These are phyloP conservation scores for Rhinoptilus africanus DNA, from an alignment of 2,113 vertebrate species.

Conservation along the genomic window DNA sequence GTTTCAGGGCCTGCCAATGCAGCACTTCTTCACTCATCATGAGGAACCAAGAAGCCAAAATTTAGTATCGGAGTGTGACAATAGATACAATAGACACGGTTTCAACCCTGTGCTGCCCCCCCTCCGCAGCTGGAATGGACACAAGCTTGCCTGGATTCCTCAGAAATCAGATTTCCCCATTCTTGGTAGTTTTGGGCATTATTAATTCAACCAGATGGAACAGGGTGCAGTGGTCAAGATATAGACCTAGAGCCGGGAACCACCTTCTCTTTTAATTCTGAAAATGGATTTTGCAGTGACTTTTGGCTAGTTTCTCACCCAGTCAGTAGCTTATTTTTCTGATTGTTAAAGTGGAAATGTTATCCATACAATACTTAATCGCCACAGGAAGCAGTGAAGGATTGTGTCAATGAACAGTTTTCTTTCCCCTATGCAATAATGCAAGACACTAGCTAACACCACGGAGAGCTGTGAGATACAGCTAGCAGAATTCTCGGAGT, in stretches of 20 bases:
- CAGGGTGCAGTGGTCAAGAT: background rate
- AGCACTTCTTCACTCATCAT: constrained; percentile 72
- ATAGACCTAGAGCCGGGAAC: background rate
- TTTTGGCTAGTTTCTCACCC: background rate
- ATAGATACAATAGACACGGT: constrained; percentile 61
- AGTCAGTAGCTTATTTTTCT: background rate
- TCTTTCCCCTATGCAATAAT: background rate
- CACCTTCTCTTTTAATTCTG: background rate
- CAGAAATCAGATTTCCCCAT: constrained; percentile 74
- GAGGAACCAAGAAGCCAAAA: constrained; percentile 47
- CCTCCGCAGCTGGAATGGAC: constrained; percentile 48
- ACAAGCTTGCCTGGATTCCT: constrained; percentile 71
- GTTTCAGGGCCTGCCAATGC: constrained; percentile 77
- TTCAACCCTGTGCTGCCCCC: constrained; percentile 58
- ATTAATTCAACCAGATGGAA: background rate
- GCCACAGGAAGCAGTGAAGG: background rate
- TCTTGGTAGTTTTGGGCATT: constrained; percentile 50
- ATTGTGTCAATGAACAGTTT: background rate
- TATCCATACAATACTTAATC: background rate
- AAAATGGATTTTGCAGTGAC: background rate
- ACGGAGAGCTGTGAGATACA: background rate
- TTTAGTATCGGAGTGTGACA: constrained; percentile 75
- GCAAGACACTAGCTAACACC: background rate
- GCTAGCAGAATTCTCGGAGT: background rate
- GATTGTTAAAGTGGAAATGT: background rate